Percentiles rank a stretch among this genome's conserved stretches.
phyloP scores from a whole-genome alignment of 2,113 vertebrate genomes.

The Pyrgilauda ruficollis region DNA sequence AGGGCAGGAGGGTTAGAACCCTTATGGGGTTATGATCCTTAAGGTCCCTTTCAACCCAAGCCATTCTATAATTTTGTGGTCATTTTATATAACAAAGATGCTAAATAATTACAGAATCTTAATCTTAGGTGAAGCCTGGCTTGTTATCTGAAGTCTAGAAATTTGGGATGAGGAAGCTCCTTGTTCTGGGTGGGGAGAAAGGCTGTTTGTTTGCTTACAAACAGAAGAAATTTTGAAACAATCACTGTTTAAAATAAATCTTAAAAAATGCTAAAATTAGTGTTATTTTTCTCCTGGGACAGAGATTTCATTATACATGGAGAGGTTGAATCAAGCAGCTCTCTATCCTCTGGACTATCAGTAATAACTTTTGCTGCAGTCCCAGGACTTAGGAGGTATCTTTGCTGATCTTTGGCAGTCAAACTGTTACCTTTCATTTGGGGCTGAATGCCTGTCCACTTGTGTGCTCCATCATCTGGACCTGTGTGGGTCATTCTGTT shows the following conservation, averaged over 20 bases:
- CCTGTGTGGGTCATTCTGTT: not conserved
- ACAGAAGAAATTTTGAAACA: not conserved
- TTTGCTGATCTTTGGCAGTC: not conserved
- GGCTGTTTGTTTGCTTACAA: not conserved
- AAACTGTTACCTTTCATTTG: not conserved
- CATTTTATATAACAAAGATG: not conserved
- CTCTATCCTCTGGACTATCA: not conserved
- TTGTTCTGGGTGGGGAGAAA: not conserved
- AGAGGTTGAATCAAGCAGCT: not conserved
- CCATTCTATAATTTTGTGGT: not conserved
- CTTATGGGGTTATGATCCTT: too few relatives aligned
- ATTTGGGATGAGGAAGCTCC: not conserved
- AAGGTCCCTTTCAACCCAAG: not conserved
- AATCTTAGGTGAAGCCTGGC: not conserved
- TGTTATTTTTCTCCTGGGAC: not conserved
- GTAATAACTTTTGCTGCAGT: not conserved
- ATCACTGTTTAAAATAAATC: not conserved
- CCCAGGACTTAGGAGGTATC: not conserved
- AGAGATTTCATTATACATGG: not conserved
- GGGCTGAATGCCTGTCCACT: not conserved
- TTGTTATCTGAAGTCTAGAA: not conserved
- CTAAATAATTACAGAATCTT: not conserved
- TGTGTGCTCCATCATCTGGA: not conserved
- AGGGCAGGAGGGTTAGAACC: not conserved
- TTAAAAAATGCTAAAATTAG: not conserved